Conservation (phyloP, 2,888 invertebrate genomes). For the Cremastobaeus sp. region DNA sequence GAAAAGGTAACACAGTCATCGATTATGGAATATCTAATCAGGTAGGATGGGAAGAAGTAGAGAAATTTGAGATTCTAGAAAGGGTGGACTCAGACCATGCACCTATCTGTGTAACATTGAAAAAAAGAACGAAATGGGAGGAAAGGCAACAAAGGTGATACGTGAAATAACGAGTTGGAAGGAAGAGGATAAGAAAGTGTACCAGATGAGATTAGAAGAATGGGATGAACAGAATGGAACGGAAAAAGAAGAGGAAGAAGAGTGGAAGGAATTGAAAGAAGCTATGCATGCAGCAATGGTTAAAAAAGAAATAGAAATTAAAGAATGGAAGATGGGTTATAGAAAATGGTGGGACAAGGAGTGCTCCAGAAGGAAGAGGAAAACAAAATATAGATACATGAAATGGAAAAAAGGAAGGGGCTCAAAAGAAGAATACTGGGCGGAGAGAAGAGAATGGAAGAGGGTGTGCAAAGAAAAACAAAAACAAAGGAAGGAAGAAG, state of each 20-base stretch:
- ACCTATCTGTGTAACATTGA: constrained; percentile 20
- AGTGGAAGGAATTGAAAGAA: background rate
- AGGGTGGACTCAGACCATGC: constrained; percentile 52
- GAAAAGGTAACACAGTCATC: constrained; percentile 48
- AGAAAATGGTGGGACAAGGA: constrained; percentile 2
- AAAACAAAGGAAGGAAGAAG: background rate
- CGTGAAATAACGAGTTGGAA: background rate
- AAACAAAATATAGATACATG: background rate
- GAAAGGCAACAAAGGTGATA: no score
- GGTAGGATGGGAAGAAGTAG: constrained; percentile 1
- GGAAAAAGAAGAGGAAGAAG: background rate
- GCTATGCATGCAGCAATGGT: background rate
- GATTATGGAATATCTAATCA: constrained; percentile 42
- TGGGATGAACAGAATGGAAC: background rate
- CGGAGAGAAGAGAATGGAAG: background rate
- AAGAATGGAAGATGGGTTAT: background rate
- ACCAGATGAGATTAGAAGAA: background rate
- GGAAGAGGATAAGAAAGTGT: background rate
- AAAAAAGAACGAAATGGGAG: no score
- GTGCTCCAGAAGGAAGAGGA: background rate
- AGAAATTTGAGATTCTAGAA: constrained; percentile 20
- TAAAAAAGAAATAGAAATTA: background rate
- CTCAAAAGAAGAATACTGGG: background rate
- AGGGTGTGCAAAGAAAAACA: background rate
- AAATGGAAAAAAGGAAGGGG: constrained; percentile 8